phyloP scores from a whole-genome alignment of 2,888 invertebrate genomes.

The Lutraria lutraria region DNA sequence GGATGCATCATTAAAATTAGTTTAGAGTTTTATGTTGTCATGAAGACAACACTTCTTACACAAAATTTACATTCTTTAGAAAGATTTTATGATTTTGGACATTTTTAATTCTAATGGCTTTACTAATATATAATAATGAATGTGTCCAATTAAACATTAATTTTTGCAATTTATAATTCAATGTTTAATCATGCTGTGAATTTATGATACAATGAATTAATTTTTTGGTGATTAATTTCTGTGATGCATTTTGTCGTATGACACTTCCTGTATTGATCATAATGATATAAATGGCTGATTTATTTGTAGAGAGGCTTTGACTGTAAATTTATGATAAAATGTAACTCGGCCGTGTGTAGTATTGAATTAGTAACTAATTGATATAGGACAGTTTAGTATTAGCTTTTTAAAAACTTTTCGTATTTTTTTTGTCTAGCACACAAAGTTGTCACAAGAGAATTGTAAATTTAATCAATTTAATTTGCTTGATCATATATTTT shows the following conservation, averaged over 20 bases:
- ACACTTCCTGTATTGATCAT: not conserved
- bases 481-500: not conserved
- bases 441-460: not conserved
- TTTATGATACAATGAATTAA: too few relatives aligned
- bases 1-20: not conserved
- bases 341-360: not conserved
- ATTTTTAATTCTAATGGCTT: too few relatives aligned
- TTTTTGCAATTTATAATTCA: too few relatives aligned
- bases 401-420: too few relatives aligned
- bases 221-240: too few relatives aligned
- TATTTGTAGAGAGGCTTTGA: not conserved
- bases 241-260: not conserved
- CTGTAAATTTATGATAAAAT: not conserved
- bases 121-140: too few relatives aligned
- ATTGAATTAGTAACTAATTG: not conserved
- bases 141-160: too few relatives aligned
- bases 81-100: too few relatives aligned
- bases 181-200: too few relatives aligned
- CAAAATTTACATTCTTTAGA: too few relatives aligned
- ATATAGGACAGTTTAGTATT: not conserved
- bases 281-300: not conserved
- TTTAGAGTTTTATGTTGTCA: not conserved
- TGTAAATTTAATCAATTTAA: not conserved
- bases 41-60: not conserved
- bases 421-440: not conserved